phyloP scores from a whole-genome alignment of 2,888 invertebrate genomes.

The Pseudanteris insignis region DNA sequence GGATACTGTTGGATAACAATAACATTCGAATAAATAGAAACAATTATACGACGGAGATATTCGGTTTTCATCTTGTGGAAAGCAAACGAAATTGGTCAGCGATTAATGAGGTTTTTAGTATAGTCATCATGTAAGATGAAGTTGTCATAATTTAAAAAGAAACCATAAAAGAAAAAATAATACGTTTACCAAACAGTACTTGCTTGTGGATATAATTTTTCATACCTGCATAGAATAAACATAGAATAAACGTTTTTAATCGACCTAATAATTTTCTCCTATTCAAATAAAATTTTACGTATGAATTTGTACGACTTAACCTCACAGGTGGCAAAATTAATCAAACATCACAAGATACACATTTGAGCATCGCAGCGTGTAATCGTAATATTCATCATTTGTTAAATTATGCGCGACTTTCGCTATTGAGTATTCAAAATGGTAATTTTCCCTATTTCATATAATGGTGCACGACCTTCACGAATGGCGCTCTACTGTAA shows the following conservation, averaged over 20 bases:
- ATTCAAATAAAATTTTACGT: no score
- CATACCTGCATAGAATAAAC: no score
- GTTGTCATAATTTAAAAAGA: no score
- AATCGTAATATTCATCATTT: conserved; percentile 40
- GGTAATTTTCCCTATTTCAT: conserved; percentile 40
- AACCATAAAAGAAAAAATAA: no score
- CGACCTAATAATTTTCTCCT: no score
- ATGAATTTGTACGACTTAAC: no score
- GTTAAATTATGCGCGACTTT: conserved; percentile 41
- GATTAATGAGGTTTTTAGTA: no score
- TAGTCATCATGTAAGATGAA: no score
- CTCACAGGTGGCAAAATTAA: conserved; percentile 33
- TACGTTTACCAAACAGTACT: no score
- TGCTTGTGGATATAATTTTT: no score
- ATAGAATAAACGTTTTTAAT: no score
- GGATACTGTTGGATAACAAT: conserved; percentile 1
- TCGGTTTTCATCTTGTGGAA: not conserved
- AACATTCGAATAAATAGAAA: conserved; percentile 1
- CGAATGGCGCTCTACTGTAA: conserved; percentile 20
- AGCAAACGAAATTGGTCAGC: no score
- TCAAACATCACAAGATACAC: conserved; percentile 5
- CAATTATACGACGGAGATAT: not conserved
- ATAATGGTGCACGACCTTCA: conserved; percentile 37
- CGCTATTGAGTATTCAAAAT: conserved; percentile 32
- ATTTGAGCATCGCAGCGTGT: conserved; percentile 14